Evolutionary conservation across 92 coral and sea anemone genomes (phyloP).

Genomic region (Diadumene lineata): DNA sequence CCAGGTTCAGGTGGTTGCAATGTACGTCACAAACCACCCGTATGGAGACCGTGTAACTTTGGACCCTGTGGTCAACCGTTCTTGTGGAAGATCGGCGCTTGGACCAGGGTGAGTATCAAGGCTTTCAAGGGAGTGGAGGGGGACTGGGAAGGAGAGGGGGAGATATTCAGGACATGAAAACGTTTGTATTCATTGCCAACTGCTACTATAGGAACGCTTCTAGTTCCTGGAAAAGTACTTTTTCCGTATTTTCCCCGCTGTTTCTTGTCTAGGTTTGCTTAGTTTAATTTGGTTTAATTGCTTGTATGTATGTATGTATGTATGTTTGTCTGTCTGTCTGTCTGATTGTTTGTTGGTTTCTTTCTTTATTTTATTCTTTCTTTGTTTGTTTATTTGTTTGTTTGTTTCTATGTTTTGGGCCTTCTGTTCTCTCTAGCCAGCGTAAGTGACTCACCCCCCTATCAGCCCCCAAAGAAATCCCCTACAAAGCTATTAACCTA

Average conservation of each 20-base stretch:
- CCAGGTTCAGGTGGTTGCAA: constrained; percentile 70
- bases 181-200: no score
- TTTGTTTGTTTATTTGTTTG: neutral
- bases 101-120: constrained; percentile 79
- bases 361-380: no score
- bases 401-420: neutral
- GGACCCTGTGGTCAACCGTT: constrained; percentile 72
- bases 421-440: no score
- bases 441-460: no score
- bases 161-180: no score
- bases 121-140: no score
- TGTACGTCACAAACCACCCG: constrained; percentile 68
- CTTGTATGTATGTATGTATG: neutral
- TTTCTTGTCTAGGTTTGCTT: no score
- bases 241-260: neutral
- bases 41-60: constrained; percentile 78
- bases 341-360: neutral
- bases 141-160: no score
- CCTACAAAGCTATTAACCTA: no score
- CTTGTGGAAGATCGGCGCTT: constrained; percentile 84
- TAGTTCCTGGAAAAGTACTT: neutral
- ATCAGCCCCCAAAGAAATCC: no score
- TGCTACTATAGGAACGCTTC: no score
- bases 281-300: no score
- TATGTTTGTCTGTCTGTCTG: neutral